phyloP scores from a whole-genome alignment of 1,140 invertebrate genomes.

The Leptestheria dahalacensis region DNA sequence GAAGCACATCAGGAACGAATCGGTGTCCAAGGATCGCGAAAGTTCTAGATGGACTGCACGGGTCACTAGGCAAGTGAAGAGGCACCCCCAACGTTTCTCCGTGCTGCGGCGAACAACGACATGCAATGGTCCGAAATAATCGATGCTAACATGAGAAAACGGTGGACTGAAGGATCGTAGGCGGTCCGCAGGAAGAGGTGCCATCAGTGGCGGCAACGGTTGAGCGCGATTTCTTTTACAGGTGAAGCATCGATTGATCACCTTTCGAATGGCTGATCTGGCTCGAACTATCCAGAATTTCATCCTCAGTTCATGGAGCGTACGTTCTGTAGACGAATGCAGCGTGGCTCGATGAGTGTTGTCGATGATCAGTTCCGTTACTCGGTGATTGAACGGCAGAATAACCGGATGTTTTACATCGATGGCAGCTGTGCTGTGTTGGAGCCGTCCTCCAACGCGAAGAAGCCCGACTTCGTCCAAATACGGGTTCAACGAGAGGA shows the following conservation, averaged over 20 bases:
- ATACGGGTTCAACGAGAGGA: not conserved
- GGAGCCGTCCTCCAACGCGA: not conserved
- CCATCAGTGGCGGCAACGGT: not conserved
- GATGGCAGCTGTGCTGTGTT: not conserved
- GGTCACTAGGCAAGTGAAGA: constrained; percentile 29
- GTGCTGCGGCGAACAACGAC: constrained; percentile 8
- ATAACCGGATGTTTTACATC: constrained; percentile 4
- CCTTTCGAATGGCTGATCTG: not conserved
- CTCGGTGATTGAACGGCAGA: not conserved
- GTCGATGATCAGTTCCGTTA: not conserved
- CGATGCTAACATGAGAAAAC: constrained; percentile 21
- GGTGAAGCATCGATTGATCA: constrained; percentile 2
- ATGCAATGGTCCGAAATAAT: constrained; percentile 25
- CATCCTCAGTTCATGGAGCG: not conserved
- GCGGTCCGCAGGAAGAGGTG: constrained; percentile 5
- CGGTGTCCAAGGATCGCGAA: constrained; percentile 12
- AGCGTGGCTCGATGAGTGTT: not conserved
- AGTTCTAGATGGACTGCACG: constrained; percentile 21
- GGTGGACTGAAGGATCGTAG: constrained; percentile 2
- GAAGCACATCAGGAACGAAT: constrained; percentile 12
- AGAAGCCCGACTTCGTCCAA: not conserved
- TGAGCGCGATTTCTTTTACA: constrained; percentile 1
- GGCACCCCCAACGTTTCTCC: constrained; percentile 7
- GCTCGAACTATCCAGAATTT: not conserved
- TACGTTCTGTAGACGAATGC: not conserved